These are phyloP conservation scores for Calcarius ornatus DNA, from an alignment of 2,113 vertebrate genomes.

Conservation along the genomic window DNA sequence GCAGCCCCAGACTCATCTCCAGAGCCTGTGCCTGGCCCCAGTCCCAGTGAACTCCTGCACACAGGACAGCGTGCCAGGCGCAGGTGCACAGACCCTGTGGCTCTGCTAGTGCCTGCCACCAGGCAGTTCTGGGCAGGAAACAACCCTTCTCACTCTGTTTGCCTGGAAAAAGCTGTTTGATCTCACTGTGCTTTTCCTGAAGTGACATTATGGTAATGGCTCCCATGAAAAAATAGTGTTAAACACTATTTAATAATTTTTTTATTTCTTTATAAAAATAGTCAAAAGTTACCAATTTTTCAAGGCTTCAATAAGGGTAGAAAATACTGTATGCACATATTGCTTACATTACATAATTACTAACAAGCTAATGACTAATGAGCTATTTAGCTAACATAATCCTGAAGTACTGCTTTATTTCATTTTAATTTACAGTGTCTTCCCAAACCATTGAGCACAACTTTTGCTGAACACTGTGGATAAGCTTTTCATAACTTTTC, in stretches of 20 bases:
- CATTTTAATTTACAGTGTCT: neutral
- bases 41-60: neutral
- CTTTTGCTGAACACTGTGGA: neutral
- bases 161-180: neutral
- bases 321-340: neutral
- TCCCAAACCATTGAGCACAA: neutral
- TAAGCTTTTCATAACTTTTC: neutral
- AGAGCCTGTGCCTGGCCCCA: neutral
- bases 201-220: neutral
- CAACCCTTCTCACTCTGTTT: neutral
- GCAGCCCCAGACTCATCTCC: neutral
- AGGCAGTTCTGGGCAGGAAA: neutral
- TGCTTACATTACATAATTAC: neutral
- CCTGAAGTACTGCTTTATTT: neutral
- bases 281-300: neutral
- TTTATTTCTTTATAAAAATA: neutral
- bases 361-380: neutral
- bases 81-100: neutral
- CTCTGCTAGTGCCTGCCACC: neutral
- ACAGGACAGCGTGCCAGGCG: accelerated
- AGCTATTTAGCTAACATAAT: neutral
- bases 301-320: neutral
- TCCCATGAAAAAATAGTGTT: neutral
- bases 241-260: neutral
- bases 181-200: neutral